phyloP scores from a whole-genome alignment of 37 sponge, comb jelly and placozoan genomes.

The Aplysina aerophoba region DNA sequence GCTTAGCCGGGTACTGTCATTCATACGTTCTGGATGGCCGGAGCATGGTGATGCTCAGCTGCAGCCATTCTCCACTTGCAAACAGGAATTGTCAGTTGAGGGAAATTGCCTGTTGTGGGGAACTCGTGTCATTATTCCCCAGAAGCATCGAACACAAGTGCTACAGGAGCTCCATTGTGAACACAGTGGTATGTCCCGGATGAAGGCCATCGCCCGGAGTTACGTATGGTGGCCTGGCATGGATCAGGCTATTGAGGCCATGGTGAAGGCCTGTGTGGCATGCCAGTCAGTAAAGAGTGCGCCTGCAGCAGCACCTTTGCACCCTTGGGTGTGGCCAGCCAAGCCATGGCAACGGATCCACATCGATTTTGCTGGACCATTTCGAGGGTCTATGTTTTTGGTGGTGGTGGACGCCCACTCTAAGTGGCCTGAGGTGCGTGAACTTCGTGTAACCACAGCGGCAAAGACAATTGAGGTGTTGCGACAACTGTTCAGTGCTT shows the following conservation, averaged over 20 bases:
- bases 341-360: constrained; percentile 41
- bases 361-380: constrained; percentile 45
- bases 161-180: constrained; percentile 7
- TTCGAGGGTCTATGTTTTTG: constrained; percentile 15
- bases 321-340: constrained; percentile 51
- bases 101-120: constrained; percentile 5
- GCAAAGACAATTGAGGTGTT: constrained; percentile 25
- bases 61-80: background rate
- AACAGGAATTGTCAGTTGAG: constrained; percentile 4
- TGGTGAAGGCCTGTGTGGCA: constrained; percentile 12
- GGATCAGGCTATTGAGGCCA: constrained; percentile 36
- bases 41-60: background rate
- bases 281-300: constrained; percentile 38
- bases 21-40: constrained; percentile 11
- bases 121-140: constrained; percentile 4
- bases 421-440: constrained; percentile 38
- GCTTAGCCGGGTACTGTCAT: background rate
- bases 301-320: constrained; percentile 31
- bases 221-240: constrained; percentile 52
- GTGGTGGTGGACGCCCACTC: constrained; percentile 43
- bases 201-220: constrained; percentile 26
- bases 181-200: constrained; percentile 8
- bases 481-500: constrained; percentile 27
- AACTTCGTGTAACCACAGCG: constrained; percentile 17
- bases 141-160: background rate